Evolutionary conservation across 2,888 invertebrate species (phyloP).

Genomic region (Pogonocherus hispidulus): DNA sequence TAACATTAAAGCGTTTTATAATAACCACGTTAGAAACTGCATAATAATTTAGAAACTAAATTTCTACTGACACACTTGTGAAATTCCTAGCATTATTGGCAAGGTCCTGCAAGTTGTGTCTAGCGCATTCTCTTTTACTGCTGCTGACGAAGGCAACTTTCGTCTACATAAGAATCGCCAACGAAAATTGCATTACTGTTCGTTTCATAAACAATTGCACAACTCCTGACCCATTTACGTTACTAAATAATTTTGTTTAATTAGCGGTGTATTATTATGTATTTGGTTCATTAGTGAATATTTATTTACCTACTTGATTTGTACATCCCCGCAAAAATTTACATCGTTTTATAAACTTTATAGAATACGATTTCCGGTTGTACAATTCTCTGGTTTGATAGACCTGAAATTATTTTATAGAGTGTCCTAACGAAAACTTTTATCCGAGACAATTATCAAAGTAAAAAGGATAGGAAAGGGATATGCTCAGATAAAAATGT

Average conservation of each 20-base stretch:
- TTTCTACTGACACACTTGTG: slow-evolving; percentile 54
- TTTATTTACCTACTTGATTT: neutral
- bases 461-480: no score
- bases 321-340: neutral
- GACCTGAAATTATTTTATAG: slow-evolving; percentile 1
- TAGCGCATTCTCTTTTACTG: slow-evolving; percentile 24
- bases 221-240: slow-evolving; percentile 32
- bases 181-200: slow-evolving; percentile 26
- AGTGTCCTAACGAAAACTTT: no score
- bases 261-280: slow-evolving; percentile 11
- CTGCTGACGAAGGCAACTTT: slow-evolving; percentile 30
- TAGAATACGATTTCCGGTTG: neutral
- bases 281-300: neutral
- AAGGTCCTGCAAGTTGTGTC: slow-evolving; percentile 49
- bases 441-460: no score
- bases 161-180: slow-evolving; percentile 29
- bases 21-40: slow-evolving; percentile 1
- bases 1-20: slow-evolving; percentile 9
- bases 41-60: slow-evolving; percentile 45
- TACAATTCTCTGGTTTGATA: neutral
- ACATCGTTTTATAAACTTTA: neutral
- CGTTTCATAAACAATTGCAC: slow-evolving; percentile 28
- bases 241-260: slow-evolving; percentile 22
- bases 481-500: no score
- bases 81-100: slow-evolving; percentile 56